Conservation (phyloP, 2,113 vertebrate genomes). For the Lamprotornis superbus region DNA sequence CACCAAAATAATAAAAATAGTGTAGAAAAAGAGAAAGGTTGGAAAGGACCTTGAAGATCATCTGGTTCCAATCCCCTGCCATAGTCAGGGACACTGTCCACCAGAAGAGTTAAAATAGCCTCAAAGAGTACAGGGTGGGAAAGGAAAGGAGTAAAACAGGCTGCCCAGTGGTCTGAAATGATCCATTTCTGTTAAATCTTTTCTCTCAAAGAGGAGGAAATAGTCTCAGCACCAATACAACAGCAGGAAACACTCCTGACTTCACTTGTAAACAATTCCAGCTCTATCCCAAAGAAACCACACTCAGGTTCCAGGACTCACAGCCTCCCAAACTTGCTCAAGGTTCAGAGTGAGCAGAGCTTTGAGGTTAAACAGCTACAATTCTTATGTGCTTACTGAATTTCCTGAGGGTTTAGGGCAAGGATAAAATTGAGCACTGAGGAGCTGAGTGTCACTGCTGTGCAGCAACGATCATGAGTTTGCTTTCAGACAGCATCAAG, state of each 20-base stretch:
- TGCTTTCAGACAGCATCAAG: neutral
- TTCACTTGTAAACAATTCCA: neutral
- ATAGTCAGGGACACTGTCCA: neutral
- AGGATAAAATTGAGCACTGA: neutral
- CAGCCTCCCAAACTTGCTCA: neutral
- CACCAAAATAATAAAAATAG: neutral
- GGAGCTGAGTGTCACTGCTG: neutral
- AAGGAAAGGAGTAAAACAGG: neutral
- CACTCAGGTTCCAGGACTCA: neutral
- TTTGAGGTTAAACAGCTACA: neutral
- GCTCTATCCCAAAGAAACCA: neutral
- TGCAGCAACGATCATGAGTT: accelerated
- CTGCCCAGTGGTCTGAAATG: neutral
- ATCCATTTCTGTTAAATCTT: neutral
- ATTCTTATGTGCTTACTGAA: neutral
- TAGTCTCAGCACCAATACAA: neutral
- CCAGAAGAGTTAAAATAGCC: neutral
- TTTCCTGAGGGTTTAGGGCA: neutral
- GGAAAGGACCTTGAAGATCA: neutral
- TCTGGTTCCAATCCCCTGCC: neutral
- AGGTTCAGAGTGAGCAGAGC: neutral
- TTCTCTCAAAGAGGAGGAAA: neutral
- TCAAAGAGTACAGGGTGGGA: neutral
- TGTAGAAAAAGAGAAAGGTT: neutral
- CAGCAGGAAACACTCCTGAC: constrained; percentile 11